Percentiles rank a stretch among this genome's conserved stretches.
Conservation (phyloP, 1,140 invertebrate species). For the Lithobius niger region DNA sequence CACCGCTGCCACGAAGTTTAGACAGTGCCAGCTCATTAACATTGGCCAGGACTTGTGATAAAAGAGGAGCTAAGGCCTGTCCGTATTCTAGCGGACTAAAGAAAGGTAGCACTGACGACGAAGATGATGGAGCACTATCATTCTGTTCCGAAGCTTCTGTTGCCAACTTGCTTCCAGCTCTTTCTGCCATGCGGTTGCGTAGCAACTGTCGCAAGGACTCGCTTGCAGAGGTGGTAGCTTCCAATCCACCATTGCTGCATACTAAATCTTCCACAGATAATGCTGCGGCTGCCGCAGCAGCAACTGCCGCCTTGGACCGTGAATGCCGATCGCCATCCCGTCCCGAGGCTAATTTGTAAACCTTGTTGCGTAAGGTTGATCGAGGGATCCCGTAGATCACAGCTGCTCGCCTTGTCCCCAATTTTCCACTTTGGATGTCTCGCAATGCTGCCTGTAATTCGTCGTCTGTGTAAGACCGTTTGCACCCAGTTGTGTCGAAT, state of each 20-base stretch:
- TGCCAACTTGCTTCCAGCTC: not conserved
- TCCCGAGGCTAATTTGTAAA: conserved; percentile 68
- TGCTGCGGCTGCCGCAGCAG: conserved; percentile 7
- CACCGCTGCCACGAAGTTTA: conserved; percentile 4
- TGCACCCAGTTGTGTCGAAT: conserved; percentile 19
- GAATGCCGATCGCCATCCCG: conserved; percentile 37
- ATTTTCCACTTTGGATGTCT: conserved; percentile 80
- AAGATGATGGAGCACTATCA: not conserved
- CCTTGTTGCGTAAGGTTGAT: conserved; percentile 86
- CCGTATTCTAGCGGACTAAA: not conserved
- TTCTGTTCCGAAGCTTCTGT: not conserved
- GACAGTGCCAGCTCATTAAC: conserved; percentile 19
- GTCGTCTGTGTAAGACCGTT: conserved; percentile 73
- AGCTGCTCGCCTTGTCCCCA: conserved; percentile 79
- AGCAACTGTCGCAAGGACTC: conserved; percentile 44
- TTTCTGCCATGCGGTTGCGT: conserved; percentile 31
- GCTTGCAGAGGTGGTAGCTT: conserved; percentile 21
- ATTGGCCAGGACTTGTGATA: conserved; percentile 20
- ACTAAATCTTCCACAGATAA: not conserved
- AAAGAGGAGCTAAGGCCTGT: conserved; percentile 16
- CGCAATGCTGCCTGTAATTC: conserved; percentile 75
- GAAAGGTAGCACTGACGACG: not conserved
- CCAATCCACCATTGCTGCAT: conserved; percentile 15
- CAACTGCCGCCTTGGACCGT: conserved; percentile 15
- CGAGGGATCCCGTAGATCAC: conserved; percentile 90